Evolutionary conservation across 2,797 vertebrate genomes (phyloP).

Genomic region (Triplophysa bombifrons): DNA sequence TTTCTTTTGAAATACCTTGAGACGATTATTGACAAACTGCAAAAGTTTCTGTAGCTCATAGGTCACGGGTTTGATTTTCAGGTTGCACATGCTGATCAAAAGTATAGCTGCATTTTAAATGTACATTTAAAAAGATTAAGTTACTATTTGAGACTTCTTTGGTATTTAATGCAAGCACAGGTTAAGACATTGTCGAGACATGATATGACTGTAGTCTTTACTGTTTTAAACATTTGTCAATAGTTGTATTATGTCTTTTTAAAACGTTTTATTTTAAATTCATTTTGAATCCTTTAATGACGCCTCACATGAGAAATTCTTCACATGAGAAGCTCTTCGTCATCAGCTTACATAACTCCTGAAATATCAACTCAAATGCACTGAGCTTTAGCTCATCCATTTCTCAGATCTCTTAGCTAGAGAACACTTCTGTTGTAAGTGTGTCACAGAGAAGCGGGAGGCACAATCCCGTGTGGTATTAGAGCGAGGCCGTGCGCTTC

Average conservation of each 20-base stretch:
- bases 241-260: neutral
- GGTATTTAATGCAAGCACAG: too few species aligned
- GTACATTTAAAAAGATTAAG: too few species aligned
- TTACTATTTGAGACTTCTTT: too few species aligned
- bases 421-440: slow-evolving; percentile 33
- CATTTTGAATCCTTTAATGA: neutral
- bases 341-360: slow-evolving; percentile 23
- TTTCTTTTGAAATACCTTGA: neutral
- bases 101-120: too few species aligned
- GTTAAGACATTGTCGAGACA: too few species aligned
- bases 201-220: too few species aligned
- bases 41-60: neutral
- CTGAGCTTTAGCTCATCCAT: slow-evolving; percentile 16
- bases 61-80: too few species aligned
- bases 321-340: neutral
- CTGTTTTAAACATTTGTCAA: too few species aligned
- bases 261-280: neutral
- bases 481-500: slow-evolving; percentile 26
- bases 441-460: slow-evolving; percentile 37
- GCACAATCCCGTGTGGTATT: slow-evolving; percentile 14
- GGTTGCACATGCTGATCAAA: too few species aligned
- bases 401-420: slow-evolving; percentile 32
- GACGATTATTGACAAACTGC: neutral
- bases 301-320: neutral
- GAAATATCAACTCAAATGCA: slow-evolving; percentile 23